Evolutionary conservation across 1,140 invertebrate species (phyloP), one percentile per base, ranked within the genome.

Genomic region (Orchestia grillus): DNA sequence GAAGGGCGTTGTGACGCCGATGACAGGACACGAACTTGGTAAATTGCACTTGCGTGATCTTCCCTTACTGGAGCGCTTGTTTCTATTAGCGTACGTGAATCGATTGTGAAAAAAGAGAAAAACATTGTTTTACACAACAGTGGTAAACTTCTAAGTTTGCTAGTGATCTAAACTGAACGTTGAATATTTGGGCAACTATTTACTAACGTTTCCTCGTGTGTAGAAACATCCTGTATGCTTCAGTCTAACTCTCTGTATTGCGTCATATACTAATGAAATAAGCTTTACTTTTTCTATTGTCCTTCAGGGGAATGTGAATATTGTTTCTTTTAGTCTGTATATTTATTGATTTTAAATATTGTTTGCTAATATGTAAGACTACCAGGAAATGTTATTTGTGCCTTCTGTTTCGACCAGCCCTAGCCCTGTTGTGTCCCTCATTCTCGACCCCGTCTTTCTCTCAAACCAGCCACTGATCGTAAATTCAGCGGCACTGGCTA

Each of bases 261-360:
- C 43, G 88, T 90, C 43, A 90, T 42, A 15, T 90, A 42, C n/a
- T 90, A 44, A 90, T 90, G 43, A 44, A 90, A 90, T 90, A 90
- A 90, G 88, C 88, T 44, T 90, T 90, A 42, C n/a, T 77, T 47
- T 94, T 47, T 94, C 44, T 94, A 94, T 94, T 47, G 44, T 94
- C 92, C n/a, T 45, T 19, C 40, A 47, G 40, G 44, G 36, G 44
- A 94, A 94, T 94, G 92, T 94, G 92, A 94, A 94, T 94, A 94
- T 45, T 44, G 44, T 44, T 94, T 94, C 88, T 44, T 40, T n/a
- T 94, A 94, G 43, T 94, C 43, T 94, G 43, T 94, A 45, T 94
- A 94, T 45, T 94, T 94, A 45, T 94, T 94, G 92, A 94, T 94
- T 47, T 45, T 16, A 94, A 45, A 44, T 94, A 47, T 94, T 44